Evolutionary conservation across 2,113 vertebrate species (phyloP).

Genomic region (Carollia perspicillata): DNA sequence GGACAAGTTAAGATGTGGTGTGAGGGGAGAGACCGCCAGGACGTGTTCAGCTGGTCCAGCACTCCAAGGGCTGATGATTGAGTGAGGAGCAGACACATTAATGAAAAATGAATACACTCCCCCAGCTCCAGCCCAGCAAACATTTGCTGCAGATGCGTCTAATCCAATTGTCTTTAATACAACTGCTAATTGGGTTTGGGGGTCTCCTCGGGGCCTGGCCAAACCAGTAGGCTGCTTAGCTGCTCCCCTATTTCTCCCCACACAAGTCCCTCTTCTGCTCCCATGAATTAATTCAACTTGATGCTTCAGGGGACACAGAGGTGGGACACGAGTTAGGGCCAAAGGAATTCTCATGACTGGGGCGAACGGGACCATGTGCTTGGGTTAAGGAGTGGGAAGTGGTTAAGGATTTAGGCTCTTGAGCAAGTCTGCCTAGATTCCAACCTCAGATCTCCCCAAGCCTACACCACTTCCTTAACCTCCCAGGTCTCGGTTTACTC

Average conservation of each 20-base stretch:
- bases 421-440: neutral
- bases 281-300: neutral
- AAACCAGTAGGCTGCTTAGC: slow-evolving; percentile 9
- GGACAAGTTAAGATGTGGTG: neutral
- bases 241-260: neutral
- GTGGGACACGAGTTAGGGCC: neutral
- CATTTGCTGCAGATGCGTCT: neutral
- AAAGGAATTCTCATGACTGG: neutral
- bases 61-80: neutral
- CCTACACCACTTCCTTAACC: no score
- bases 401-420: neutral
- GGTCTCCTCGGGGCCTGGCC: slow-evolving; percentile 35
- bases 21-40: neutral
- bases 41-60: neutral
- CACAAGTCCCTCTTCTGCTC: neutral
- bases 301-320: neutral
- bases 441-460: neutral
- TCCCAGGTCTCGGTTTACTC: neutral
- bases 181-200: slow-evolving; percentile 70
- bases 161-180: slow-evolving; percentile 74
- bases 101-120: slow-evolving; percentile 45
- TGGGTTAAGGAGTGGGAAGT: neutral
- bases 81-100: neutral
- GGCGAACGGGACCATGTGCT: accelerated
- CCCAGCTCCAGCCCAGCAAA: slow-evolving; percentile 49